Percentiles rank a stretch among this genome's conserved stretches.
Evolutionary conservation across 2,113 vertebrate species (phyloP).

Genomic region (Zootoca vivipara): DNA sequence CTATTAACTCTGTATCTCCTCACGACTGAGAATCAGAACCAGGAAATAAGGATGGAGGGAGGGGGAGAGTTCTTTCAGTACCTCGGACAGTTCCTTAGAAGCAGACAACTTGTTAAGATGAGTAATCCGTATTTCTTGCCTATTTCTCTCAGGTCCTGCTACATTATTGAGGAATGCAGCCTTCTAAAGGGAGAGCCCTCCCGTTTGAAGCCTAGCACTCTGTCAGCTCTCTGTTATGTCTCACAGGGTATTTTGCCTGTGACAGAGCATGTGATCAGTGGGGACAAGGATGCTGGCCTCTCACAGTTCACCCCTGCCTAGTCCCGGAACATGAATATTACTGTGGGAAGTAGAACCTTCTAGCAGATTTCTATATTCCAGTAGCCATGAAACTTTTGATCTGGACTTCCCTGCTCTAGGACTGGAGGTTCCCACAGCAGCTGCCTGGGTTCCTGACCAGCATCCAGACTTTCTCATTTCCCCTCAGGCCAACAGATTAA

Average conservation of each 20-base stretch:
- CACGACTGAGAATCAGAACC: not conserved
- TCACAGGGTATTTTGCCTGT: not conserved
- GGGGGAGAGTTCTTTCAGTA: not conserved
- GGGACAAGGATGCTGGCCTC: not conserved
- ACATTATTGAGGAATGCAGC: not conserved
- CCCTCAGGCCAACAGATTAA: slow-evolving; percentile 8
- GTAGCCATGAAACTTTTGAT: too few relatives aligned
- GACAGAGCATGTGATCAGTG: too few relatives aligned
- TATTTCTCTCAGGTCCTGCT: not conserved
- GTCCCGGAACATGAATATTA: too few relatives aligned
- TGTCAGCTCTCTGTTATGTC: not conserved
- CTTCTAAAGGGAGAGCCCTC: not conserved
- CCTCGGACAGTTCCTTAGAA: slow-evolving; percentile 2
- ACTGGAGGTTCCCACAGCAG: too few relatives aligned
- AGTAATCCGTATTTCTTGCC: not conserved
- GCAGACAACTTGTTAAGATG: not conserved
- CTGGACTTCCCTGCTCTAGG: too few relatives aligned
- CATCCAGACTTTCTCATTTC: too few relatives aligned
- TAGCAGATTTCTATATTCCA: too few relatives aligned
- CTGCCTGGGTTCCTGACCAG: too few relatives aligned
- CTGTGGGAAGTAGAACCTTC: too few relatives aligned
- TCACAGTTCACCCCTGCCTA: too few relatives aligned
- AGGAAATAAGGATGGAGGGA: not conserved
- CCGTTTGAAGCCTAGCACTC: not conserved
- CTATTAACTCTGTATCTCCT: not conserved